A percentile compares a stretch with the other conserved stretches of the same genome.
Evolutionary conservation across 2,888 invertebrate species (phyloP).

Genomic region (Eristalis pertinax): DNA sequence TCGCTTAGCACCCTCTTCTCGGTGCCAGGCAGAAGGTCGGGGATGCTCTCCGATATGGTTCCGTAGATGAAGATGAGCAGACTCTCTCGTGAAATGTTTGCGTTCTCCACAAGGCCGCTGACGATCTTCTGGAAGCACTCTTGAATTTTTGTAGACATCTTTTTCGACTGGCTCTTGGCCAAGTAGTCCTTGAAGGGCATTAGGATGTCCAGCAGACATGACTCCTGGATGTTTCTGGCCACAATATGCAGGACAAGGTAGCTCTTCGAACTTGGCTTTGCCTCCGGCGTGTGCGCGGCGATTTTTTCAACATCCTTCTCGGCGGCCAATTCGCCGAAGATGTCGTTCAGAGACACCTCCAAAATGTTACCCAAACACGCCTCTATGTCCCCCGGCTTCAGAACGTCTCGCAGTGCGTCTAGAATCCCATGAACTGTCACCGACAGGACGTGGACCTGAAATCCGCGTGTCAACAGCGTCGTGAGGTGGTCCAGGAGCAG

Average conservation of each 20-base stretch:
- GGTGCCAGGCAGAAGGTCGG: constrained; percentile 85
- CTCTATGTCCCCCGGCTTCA: constrained; percentile 91
- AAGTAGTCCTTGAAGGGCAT: constrained; percentile 91
- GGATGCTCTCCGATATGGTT: constrained; percentile 90
- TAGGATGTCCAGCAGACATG: constrained; percentile 88
- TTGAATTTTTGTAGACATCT: constrained; percentile 89
- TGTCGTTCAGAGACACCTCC: constrained; percentile 92
- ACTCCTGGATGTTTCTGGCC: constrained; percentile 89
- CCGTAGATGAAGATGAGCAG: constrained; percentile 92
- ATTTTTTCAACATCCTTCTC: constrained; percentile 96
- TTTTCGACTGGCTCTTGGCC: constrained; percentile 89
- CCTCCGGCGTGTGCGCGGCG: constrained; percentile 90
- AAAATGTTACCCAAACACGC: constrained; percentile 88
- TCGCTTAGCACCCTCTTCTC: constrained; percentile 82
- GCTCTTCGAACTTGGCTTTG: constrained; percentile 91
- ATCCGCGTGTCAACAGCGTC: constrained; percentile 91
- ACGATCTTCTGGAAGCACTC: constrained; percentile 91
- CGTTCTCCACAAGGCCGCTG: constrained; percentile 91
- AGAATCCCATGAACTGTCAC: constrained; percentile 93
- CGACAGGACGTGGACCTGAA: constrained; percentile 95
- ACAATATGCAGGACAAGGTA: constrained; percentile 92
- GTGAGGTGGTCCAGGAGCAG: constrained; percentile 91
- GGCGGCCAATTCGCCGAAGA: constrained; percentile 93
- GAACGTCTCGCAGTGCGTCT: constrained; percentile 86
- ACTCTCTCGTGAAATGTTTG: constrained; percentile 87